Evolutionary conservation across 2,888 invertebrate genomes (phyloP).

Genomic region (Julus scandinavius): DNA sequence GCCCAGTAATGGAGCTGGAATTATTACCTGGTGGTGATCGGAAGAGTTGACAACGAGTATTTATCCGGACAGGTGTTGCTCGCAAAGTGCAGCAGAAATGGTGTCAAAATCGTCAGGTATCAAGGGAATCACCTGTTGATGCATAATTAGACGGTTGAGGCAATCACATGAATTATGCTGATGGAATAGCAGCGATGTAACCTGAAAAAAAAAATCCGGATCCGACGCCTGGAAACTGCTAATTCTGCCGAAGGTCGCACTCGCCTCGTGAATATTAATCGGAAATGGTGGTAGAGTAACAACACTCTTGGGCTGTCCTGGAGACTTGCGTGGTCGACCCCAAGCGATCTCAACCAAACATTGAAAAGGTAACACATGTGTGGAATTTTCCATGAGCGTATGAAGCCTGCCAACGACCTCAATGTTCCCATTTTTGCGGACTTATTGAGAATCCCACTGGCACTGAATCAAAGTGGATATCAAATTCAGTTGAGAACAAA

Average conservation of each 20-base stretch:
- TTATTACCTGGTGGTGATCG: slow-evolving; percentile 9
- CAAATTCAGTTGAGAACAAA: too few species aligned
- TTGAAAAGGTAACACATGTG: neutral
- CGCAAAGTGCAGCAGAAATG: neutral
- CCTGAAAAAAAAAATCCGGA: neutral
- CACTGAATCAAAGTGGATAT: neutral
- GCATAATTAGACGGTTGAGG: neutral
- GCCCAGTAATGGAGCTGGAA: neutral
- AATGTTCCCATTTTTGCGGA: neutral
- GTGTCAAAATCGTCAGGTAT: neutral
- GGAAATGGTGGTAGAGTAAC: neutral
- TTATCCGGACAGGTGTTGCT: neutral
- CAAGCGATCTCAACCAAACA: neutral
- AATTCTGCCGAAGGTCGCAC: neutral
- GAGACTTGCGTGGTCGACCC: too few species aligned
- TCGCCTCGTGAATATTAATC: slow-evolving; percentile 1
- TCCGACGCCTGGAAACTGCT: neutral
- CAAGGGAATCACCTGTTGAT: neutral
- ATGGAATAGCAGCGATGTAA: neutral
- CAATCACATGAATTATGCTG: slow-evolving; percentile 7
- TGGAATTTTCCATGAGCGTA: neutral
- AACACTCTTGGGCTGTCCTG: neutral
- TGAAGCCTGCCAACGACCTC: neutral
- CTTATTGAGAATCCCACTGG: neutral
- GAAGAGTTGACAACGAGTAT: slow-evolving; percentile 39